Percentiles rank a stretch among this genome's conserved stretches.
These are phyloP conservation scores for Picus viridis DNA, from an alignment of 2,797 vertebrate species.

Conservation along the genomic window DNA sequence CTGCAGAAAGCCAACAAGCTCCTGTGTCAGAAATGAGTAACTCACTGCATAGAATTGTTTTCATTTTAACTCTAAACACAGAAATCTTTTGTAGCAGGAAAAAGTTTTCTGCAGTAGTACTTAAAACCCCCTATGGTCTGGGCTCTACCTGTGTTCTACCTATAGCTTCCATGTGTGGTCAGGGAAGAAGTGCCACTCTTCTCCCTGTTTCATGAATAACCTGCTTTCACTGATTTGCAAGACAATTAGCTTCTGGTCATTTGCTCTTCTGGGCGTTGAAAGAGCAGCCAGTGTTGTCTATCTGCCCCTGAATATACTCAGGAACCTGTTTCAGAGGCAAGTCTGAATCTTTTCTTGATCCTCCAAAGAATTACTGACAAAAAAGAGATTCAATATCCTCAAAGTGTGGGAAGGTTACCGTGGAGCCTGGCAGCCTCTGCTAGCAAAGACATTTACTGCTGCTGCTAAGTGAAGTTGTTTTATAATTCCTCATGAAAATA, in stretches of 20 bases:
- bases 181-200: neutral
- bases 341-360: neutral
- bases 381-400: neutral
- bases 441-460: neutral
- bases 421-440: neutral
- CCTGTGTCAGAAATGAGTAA: neutral
- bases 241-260: neutral
- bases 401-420: neutral
- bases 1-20: neutral
- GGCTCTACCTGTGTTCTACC: neutral
- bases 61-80: neutral
- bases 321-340: neutral
- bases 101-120: accelerated
- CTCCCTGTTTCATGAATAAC: neutral
- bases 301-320: neutral
- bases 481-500: neutral
- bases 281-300: neutral
- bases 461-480: neutral
- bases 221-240: neutral
- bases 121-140: neutral
- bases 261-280: neutral
- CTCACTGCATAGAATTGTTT: neutral
- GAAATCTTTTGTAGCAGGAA: neutral
- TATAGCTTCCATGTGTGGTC: neutral
- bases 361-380: neutral